phyloP scores from a whole-genome alignment of 2,888 invertebrate genomes.

The Poecilus cupreus region DNA sequence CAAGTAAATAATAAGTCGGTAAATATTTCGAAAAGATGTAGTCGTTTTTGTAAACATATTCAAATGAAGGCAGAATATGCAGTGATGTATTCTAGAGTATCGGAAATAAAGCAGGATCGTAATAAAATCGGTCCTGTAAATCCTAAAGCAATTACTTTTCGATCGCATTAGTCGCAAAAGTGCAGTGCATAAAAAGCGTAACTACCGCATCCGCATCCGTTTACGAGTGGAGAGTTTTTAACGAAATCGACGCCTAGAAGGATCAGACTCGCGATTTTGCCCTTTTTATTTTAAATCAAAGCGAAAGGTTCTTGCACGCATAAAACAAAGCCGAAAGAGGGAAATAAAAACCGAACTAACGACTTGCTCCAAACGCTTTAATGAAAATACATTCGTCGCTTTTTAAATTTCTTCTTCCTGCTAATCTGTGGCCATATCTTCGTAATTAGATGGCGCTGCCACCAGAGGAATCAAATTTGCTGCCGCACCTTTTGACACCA shows the following conservation, averaged over 20 bases:
- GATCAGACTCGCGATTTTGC: slow-evolving; percentile 39
- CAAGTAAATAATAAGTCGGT: too few relatives aligned
- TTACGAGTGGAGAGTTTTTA: slow-evolving; percentile 44
- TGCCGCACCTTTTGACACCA: background rate
- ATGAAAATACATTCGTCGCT: slow-evolving; percentile 25
- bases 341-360: slow-evolving; percentile 35
- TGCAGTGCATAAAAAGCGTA: slow-evolving; percentile 45
- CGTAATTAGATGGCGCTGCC: background rate
- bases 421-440: background rate
- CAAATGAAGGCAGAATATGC: slow-evolving; percentile 11
- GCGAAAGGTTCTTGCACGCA: slow-evolving; percentile 51
- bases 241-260: slow-evolving; percentile 46
- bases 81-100: slow-evolving; percentile 2
- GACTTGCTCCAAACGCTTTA: slow-evolving; percentile 5
- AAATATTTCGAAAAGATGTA: too few relatives aligned
- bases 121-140: slow-evolving; percentile 44
- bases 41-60: background rate
- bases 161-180: slow-evolving; percentile 49
- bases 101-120: background rate
- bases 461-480: slow-evolving; percentile 12
- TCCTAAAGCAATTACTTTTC: slow-evolving; percentile 51
- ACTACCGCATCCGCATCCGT: slow-evolving; percentile 39
- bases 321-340: slow-evolving; percentile 25
- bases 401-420: background rate
- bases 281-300: slow-evolving; percentile 55